A percentile compares a stretch with the other conserved stretches of the same genome.
Conservation (phyloP, 2,888 invertebrate species). For the Parnassius glacialis region DNA sequence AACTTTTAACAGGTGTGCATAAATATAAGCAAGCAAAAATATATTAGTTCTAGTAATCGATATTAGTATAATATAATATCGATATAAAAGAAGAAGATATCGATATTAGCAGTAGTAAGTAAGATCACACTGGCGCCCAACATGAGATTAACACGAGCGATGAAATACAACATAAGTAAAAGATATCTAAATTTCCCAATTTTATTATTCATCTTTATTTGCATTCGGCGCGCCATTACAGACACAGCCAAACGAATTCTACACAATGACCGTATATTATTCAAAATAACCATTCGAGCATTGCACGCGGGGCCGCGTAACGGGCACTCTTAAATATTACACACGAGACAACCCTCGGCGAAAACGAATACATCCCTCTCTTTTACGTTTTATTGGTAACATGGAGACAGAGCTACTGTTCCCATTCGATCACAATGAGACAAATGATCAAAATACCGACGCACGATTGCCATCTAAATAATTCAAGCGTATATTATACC, state of each 20-base stretch:
- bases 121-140: neutral
- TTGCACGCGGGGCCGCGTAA: conserved; percentile 20
- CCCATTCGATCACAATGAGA: conserved; percentile 67
- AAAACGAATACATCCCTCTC: conserved; percentile 36
- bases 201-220: conserved; percentile 18
- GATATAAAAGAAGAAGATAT: too few relatives aligned
- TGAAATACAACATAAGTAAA: conserved; percentile 2
- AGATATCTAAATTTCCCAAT: neutral
- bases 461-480: conserved; percentile 78
- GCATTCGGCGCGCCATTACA: conserved; percentile 9
- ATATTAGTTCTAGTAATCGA: too few relatives aligned
- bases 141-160: neutral
- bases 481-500: conserved; percentile 64
- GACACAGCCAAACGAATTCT: conserved; percentile 24
- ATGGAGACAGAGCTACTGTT: conserved; percentile 42
- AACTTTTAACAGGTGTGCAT: too few relatives aligned
- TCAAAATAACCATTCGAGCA: conserved; percentile 42
- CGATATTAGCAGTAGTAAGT: too few relatives aligned
- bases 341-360: conserved; percentile 27
- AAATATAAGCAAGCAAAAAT: too few relatives aligned
- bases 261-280: conserved; percentile 46
- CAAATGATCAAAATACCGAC: conserved; percentile 75
- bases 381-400: conserved; percentile 36
- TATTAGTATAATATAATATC: too few relatives aligned
- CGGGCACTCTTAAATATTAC: conserved; percentile 33